phyloP scores from a whole-genome alignment of 2,888 invertebrate genomes.

The Apamea anceps region DNA sequence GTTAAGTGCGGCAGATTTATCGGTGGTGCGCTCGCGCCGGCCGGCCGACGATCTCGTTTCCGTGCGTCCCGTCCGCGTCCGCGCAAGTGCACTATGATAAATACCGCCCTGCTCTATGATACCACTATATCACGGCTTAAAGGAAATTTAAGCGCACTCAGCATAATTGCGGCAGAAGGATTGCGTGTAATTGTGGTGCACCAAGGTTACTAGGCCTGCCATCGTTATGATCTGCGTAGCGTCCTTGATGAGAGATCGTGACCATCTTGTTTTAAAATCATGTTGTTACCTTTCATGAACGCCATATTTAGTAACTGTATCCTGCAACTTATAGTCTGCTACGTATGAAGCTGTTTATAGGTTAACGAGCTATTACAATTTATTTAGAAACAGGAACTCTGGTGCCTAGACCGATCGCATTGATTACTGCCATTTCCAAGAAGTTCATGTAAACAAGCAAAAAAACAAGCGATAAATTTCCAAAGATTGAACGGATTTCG shows the following conservation, averaged over 20 bases:
- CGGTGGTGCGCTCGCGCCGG: conserved; percentile 80
- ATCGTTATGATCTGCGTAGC: conserved; percentile 63
- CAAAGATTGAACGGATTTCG: conserved; percentile 16
- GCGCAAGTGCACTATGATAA: conserved; percentile 78
- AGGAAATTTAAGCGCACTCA: conserved; percentile 73
- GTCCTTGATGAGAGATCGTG: conserved; percentile 68
- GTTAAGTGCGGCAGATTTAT: conserved; percentile 90
- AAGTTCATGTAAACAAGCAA: conserved; percentile 13
- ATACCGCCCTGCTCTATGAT: conserved; percentile 74
- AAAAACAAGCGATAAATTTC: conserved; percentile 23
- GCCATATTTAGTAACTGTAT: conserved; percentile 58
- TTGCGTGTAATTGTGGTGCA: conserved; percentile 66
- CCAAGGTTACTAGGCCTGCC: conserved; percentile 64
- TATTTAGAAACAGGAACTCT: conserved; percentile 47
- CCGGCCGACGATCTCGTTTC: conserved; percentile 87
- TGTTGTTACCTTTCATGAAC: conserved; percentile 51
- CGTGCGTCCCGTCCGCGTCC: conserved; percentile 78
- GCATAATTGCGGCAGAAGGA: conserved; percentile 72
- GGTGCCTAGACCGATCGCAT: conserved; percentile 39
- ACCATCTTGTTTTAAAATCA: conserved; percentile 59
- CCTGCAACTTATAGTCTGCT: conserved; percentile 34
- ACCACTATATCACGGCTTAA: conserved; percentile 78
- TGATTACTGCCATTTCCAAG: conserved; percentile 38
- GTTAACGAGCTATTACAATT: conserved; percentile 52
- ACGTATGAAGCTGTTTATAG: conserved; percentile 43